phyloP scores from a whole-genome alignment of 2,888 invertebrate species.

The Polyommatus icarus region DNA sequence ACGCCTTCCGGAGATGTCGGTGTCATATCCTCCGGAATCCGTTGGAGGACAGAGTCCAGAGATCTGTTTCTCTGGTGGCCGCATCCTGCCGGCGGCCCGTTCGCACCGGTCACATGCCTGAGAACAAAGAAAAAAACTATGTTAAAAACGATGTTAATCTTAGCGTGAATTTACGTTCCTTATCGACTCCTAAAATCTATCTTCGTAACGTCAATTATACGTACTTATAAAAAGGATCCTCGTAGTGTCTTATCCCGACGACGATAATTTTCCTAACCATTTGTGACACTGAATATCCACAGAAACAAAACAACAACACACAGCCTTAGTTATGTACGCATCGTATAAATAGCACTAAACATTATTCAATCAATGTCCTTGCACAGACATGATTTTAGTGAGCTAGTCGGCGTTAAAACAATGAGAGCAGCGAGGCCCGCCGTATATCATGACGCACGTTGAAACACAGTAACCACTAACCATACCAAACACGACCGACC shows the following conservation, averaged over 20 bases:
- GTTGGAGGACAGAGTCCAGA: constrained; percentile 92
- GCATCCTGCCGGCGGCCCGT: constrained; percentile 76
- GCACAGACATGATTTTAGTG: constrained; percentile 57
- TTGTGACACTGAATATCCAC: constrained; percentile 54
- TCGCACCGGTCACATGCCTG: constrained; percentile 74
- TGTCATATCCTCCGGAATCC: constrained; percentile 92
- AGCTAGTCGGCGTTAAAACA: constrained; percentile 55
- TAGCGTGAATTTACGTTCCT: neutral
- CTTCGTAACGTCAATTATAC: constrained; percentile 23
- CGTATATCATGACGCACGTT: constrained; percentile 48
- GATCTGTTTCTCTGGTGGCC: constrained; percentile 94
- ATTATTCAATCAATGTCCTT: constrained; percentile 55
- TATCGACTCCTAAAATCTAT: constrained; percentile 7
- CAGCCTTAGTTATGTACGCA: constrained; percentile 27
- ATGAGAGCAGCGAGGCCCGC: constrained; percentile 47
- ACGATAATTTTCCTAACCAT: constrained; percentile 76
- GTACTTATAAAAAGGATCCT: constrained; percentile 74
- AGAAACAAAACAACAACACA: constrained; percentile 45
- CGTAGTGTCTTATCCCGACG: constrained; percentile 70
- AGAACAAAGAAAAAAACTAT: constrained; percentile 53
- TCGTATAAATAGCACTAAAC: constrained; percentile 35
- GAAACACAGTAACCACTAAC: constrained; percentile 47
- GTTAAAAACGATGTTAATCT: constrained; percentile 39
- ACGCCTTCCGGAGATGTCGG: constrained; percentile 73
- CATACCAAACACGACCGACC: constrained; percentile 54